These are phyloP conservation scores for Cuculus canorus DNA, from an alignment of 2,797 vertebrate species.

Conservation along the genomic window DNA sequence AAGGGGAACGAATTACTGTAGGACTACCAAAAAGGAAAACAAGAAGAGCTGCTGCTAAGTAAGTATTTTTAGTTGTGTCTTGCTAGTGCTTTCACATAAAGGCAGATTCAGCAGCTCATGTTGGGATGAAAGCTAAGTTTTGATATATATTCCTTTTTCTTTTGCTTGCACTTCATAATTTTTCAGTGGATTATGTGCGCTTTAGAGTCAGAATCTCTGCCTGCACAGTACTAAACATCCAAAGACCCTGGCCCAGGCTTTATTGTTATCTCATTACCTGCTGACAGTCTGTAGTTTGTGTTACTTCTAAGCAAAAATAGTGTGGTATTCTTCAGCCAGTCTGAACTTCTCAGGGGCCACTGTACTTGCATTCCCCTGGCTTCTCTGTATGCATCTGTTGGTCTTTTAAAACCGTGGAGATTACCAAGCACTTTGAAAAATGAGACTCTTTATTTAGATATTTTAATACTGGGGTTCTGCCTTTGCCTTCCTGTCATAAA, in stretches of 20 bases:
- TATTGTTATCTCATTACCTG: background rate
- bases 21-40: slow-evolving; percentile 74
- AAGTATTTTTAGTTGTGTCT: slow-evolving; percentile 59
- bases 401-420: background rate
- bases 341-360: background rate
- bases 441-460: background rate
- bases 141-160: background rate
- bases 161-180: background rate
- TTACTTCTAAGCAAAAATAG: background rate
- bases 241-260: background rate
- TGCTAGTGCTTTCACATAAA: background rate
- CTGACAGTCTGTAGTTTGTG: background rate
- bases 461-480: background rate
- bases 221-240: background rate
- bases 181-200: background rate
- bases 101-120: background rate
- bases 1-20: slow-evolving; percentile 14
- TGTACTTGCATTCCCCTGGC: background rate
- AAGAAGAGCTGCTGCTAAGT: slow-evolving; percentile 83
- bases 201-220: background rate
- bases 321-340: background rate
- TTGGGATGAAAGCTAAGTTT: background rate
- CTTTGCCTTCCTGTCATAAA: background rate
- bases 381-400: background rate
- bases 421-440: background rate